Evolutionary conservation across 37 sponge, comb jelly and placozoan genomes (phyloP), one percentile per base, ranked within the genome.

Genomic region (Eunapius fragilis): DNA sequence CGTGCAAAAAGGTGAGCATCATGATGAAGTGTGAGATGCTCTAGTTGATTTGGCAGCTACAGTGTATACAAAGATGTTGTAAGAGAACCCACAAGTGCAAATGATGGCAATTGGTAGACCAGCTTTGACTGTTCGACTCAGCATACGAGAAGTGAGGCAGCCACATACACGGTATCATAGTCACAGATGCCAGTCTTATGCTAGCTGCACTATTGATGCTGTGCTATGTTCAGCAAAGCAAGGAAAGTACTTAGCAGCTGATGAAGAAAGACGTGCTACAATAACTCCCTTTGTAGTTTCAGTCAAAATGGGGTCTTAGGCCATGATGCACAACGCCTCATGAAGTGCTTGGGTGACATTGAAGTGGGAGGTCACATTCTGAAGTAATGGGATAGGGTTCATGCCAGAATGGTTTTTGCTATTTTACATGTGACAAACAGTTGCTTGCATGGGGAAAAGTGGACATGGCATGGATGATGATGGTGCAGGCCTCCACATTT

Each of bases 11-110:
- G 85, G 75, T 25, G 76, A 76, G n/a, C 70, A 73, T 3, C 76
- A 84, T 9, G 37, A 74, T 84, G 76, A 84, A 37, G 47, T 83
- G 28, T 7, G 85, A 41, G 85, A 74, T 84, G 76, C 85, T n/a
- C 34, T 84, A 23, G 85, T 28, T 27, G 76, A 84, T 33, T 50
- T 84, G 28, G 85, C 76, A 50, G 48, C 85, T n/a, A 76, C 74
- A 49, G 87, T 45, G 23, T 78, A 70, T 74, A n/a, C n/a, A n/a
- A n/a, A 78, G 48, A 78, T 19, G 79, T 86, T 2, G 37, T 71
- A 19, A 71, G 74, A 19, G 87, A 87, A 67, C 81, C 87, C 19
- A 35, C 79, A 27, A 80, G 79, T 70, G 80, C 74, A 23, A 47
- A 69, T 79, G 71, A 79, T 41, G 31, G 33, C 4, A 26, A n/a